Evolutionary conservation across 2,797 vertebrate species (phyloP).

Genomic region (Hypotaenidia okinawae): DNA sequence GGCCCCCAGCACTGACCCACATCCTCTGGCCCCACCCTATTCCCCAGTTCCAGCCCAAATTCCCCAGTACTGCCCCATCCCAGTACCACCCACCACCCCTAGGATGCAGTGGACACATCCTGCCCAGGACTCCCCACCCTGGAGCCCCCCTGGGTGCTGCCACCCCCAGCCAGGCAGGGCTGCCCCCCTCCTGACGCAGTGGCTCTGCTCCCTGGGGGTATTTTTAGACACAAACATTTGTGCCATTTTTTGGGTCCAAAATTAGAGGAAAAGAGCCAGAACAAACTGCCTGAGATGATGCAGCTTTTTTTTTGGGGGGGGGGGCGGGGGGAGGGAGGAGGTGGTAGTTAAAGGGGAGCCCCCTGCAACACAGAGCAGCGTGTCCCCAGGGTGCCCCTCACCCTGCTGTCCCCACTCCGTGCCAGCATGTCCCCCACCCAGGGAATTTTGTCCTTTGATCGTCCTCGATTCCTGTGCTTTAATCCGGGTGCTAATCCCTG

Average conservation of each 20-base stretch:
- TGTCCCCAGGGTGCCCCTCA: neutral
- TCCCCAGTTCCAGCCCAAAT: neutral
- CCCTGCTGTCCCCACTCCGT: neutral
- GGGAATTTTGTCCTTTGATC: neutral
- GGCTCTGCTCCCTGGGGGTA: neutral
- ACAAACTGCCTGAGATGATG: neutral
- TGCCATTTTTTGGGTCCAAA: conserved; percentile 12
- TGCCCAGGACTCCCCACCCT: fast-evolving
- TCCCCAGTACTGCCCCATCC: neutral
- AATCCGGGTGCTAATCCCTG: conserved; percentile 27
- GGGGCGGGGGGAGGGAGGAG: neutral
- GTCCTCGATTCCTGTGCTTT: neutral
- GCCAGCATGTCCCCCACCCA: neutral
- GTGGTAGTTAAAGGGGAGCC: neutral
- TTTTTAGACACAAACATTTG: conserved; percentile 25
- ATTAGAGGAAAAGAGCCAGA: conserved; percentile 8
- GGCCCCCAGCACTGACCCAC: too few relatives aligned
- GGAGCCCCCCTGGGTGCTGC: neutral
- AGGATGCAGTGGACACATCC: neutral
- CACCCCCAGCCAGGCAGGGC: neutral
- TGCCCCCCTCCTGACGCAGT: too few relatives aligned
- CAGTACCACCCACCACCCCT: neutral
- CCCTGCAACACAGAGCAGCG: neutral
- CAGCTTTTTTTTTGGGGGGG: neutral
- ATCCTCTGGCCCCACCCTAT: too few relatives aligned